Base-by-base conservation (phyloP, 2,797 vertebrate genomes). In the Liasis olivaceus region DNA sequence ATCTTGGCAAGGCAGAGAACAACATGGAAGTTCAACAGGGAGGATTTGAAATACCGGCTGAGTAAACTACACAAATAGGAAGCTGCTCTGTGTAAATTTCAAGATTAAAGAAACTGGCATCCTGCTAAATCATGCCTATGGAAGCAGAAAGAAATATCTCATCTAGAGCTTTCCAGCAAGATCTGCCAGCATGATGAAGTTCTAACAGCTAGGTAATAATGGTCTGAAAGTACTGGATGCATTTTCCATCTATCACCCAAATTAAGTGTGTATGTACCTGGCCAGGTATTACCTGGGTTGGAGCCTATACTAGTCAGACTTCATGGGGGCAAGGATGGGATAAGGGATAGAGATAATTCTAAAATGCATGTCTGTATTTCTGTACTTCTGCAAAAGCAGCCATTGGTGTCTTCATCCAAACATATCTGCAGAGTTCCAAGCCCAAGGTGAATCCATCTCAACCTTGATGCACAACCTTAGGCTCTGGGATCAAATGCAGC, bases 31-130 rank as follows among this genome's bases (percentile, higher is more conserved):
- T 89, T 92, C 91, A 95, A 87, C 0, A 62, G 31, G 3, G 77
- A 90, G 72, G 92, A 28, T 92, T 90, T 24, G 96, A 94, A 94
- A 92, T 84, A 91, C 86, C 20, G 81, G 58, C 54, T 72, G 60
- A 0, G 1, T 93, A 93, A 47, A 95, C 89, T 9, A 64, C 85
- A 26, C 47, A 94, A 88, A 85, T 92, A 93, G 3, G 51, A 72
- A 88, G 86, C 84, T 9, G 47, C 28, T 60, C 1, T 59, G 59
- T 87, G 81, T 81, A 90, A 91, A 91, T 77, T 84, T 91, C 86
- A 86, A 72, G 51, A 81, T 90, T 90, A 91, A 91, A 92, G 89
- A 63, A 88, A 60, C 6, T 20, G 12, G 91, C 4, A 2, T 15
- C 31, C 64, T 58, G 59, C 28, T 90, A 85, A 88, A 89, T 90